These are phyloP conservation scores for Heliconius aoede DNA, from an alignment of 2,888 invertebrate species.

Conservation along the genomic window DNA sequence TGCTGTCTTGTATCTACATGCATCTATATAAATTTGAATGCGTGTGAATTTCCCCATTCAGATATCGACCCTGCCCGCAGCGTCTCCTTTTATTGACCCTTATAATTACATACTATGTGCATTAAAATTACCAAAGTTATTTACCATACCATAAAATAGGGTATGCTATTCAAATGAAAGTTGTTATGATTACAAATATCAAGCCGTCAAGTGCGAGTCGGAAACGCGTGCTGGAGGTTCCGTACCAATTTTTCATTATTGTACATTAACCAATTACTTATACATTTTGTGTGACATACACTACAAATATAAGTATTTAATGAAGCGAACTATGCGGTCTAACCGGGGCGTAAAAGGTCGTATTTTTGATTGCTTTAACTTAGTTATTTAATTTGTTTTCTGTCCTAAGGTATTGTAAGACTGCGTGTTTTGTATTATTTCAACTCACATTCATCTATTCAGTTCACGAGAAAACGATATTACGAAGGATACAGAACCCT, in stretches of 20 bases:
- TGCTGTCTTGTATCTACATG: neutral
- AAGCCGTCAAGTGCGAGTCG: neutral
- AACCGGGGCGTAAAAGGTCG: no score
- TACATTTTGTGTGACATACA: neutral
- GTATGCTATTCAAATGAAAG: neutral
- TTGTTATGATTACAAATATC: neutral
- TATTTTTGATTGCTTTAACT: no score
- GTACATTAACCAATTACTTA: neutral
- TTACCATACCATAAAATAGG: neutral
- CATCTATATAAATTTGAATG: conserved; percentile 25
- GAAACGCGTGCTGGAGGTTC: neutral
- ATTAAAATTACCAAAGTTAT: conserved; percentile 33
- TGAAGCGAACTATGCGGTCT: no score
- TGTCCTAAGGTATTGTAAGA: no score
- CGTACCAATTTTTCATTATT: neutral
- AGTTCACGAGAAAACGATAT: no score
- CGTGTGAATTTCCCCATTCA: conserved; percentile 55
- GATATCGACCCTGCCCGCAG: conserved; percentile 77
- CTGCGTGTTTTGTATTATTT: no score
- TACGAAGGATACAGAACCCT: no score
- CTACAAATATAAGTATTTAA: neutral
- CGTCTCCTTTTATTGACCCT: conserved; percentile 55
- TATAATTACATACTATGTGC: conserved; percentile 45
- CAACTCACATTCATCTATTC: no score
- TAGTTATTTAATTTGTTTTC: no score